phyloP scores from a whole-genome alignment of 2,113 vertebrate species.

The Willisornis vidua region DNA sequence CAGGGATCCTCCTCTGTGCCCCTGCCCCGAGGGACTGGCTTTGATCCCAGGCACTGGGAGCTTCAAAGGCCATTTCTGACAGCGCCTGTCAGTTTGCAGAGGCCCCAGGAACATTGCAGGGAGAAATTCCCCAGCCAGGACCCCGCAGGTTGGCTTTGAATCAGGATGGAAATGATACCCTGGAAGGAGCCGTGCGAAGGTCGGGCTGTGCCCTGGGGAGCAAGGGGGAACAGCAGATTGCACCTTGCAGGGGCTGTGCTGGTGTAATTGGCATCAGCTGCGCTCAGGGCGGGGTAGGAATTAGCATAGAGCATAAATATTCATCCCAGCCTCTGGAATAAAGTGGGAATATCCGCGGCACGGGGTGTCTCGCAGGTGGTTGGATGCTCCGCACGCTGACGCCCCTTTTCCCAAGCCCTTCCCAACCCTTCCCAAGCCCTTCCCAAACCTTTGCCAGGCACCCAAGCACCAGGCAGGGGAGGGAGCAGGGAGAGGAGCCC shows the following conservation, averaged over 20 bases:
- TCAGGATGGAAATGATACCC: fast-evolving
- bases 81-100: fast-evolving
- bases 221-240: neutral
- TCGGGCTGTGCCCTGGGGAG: neutral
- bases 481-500: neutral
- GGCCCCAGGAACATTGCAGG: fast-evolving
- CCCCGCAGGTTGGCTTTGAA: fast-evolving
- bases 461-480: neutral
- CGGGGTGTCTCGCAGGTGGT: neutral
- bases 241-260: neutral
- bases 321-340: neutral
- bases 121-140: neutral
- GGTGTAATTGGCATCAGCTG: neutral
- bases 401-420: neutral
- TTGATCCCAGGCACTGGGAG: neutral
- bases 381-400: neutral
- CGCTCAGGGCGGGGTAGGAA: neutral
- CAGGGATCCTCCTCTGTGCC: neutral
- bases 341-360: neutral
- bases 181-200: neutral
- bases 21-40: fast-evolving
- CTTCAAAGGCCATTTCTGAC: neutral
- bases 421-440: neutral
- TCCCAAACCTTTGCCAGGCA: neutral
- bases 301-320: neutral